phyloP scores from a whole-genome alignment of 2,797 vertebrate species.

The Pangasius krempfi region DNA sequence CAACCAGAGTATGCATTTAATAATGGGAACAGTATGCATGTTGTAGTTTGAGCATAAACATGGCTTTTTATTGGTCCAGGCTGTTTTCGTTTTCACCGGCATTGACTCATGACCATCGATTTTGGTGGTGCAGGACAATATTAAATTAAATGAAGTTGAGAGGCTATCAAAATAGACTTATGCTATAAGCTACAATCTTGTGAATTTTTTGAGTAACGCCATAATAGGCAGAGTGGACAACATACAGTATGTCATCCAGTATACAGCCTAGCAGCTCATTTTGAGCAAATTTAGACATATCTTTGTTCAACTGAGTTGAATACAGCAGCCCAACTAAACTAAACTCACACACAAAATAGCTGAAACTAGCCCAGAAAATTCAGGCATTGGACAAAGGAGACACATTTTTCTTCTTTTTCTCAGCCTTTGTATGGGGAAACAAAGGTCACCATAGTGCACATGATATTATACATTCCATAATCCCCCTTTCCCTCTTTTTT shows the following conservation, averaged over 20 bases:
- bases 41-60: no score
- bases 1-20: no score
- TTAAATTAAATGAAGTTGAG: not conserved
- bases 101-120: not conserved
- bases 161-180: no score
- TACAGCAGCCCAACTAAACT: not conserved
- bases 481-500: not conserved
- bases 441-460: not conserved
- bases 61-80: no score
- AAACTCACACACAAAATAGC: no score
- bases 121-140: not conserved
- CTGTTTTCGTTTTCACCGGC: not conserved
- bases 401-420: not conserved
- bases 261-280: not conserved
- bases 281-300: not conserved
- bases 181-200: no score
- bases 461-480: not conserved
- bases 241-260: not conserved
- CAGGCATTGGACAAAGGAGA: not conserved
- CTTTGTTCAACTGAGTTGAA: not conserved
- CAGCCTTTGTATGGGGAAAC: not conserved
- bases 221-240: no score
- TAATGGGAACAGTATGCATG: no score
- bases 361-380: not conserved
- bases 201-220: no score